These are phyloP conservation scores for Malthinus seriepunctatus DNA, from an alignment of 2,888 invertebrate species.

Conservation along the genomic window DNA sequence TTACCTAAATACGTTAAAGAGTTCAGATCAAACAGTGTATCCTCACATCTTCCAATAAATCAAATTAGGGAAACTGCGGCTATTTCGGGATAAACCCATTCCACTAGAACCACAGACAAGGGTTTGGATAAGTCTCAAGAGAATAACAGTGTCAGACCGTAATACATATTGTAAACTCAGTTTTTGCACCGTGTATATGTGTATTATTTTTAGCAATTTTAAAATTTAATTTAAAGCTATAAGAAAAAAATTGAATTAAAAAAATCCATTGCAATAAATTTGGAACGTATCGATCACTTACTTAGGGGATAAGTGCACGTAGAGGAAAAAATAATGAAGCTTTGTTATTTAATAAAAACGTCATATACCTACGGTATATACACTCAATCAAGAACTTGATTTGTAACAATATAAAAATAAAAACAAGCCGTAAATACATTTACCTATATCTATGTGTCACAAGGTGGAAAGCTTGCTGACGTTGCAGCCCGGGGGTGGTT, in stretches of 20 bases:
- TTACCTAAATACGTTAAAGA: constrained; percentile 22
- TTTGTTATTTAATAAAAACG: constrained; percentile 1
- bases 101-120: constrained; percentile 29
- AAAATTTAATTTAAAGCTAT: background rate
- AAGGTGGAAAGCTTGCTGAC: constrained; percentile 26
- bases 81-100: constrained; percentile 28
- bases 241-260: background rate
- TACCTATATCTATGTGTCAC: constrained; percentile 25
- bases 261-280: background rate
- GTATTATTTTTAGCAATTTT: background rate
- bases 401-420: constrained; percentile 20
- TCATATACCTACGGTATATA: background rate
- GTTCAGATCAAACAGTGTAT: constrained; percentile 22
- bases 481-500: constrained; percentile 32
- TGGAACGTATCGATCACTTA: no score
- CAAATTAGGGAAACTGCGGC: constrained; percentile 29
- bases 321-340: no score
- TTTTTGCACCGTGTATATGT: constrained; percentile 14
- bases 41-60: constrained; percentile 26
- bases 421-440: constrained; percentile 27
- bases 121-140: constrained; percentile 29
- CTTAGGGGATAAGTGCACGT: no score
- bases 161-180: constrained; percentile 32
- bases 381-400: constrained; percentile 5
- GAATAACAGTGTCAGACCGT: constrained; percentile 27